Base-by-base conservation (phyloP, 2,888 invertebrate species). In the Nemapogon koenigi region DNA sequence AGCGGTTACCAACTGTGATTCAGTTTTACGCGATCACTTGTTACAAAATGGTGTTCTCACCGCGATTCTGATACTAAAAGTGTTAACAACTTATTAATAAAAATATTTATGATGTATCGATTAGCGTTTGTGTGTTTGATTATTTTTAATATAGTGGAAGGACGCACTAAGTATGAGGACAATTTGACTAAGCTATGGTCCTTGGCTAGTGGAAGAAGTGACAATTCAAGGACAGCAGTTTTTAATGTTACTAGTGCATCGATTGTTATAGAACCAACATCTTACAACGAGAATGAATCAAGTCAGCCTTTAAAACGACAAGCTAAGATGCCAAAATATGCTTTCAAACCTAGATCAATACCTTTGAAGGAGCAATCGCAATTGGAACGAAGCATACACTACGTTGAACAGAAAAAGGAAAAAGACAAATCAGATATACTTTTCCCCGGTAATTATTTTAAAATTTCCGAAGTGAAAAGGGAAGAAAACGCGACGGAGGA, bases 11-110 rank as follows among this genome's bases (percentile, higher is more conserved):
- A 60, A 59, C 50, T 58, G 64, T 62, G 66, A 71, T 66, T 75
- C 78, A 78, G 78, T 78, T 70, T 66, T 64, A 55, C 72, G 68
- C 72, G 70, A 69, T 61, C 70, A 65, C 67, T 75, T 64, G 73
- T 52, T 53, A 66, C 67, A 73, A 70, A 73, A 76, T 75, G 68
- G 59, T 70, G 70, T 62, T 54, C n/a, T n/a, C n/a, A n/a, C n/a
- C n/a, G n/a, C n/a, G n/a, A n/a, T n/a, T n/a, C n/a, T n/a, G n/a
- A n/a, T n/a, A n/a, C n/a, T n/a, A n/a, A n/a, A n/a, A n/a, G n/a
- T n/a, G n/a, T n/a, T n/a, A n/a, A n/a, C n/a, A n/a, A n/a, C n/a
- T n/a, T n/a, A n/a, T n/a, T n/a, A n/a, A n/a, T n/a, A n/a, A n/a
- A n/a, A n/a, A n/a, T n/a, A n/a, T 28, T 10, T 19, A 33, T 16